These are phyloP conservation scores for Nestor notabilis DNA, from an alignment of 2,113 vertebrate species.

Conservation along the genomic window DNA sequence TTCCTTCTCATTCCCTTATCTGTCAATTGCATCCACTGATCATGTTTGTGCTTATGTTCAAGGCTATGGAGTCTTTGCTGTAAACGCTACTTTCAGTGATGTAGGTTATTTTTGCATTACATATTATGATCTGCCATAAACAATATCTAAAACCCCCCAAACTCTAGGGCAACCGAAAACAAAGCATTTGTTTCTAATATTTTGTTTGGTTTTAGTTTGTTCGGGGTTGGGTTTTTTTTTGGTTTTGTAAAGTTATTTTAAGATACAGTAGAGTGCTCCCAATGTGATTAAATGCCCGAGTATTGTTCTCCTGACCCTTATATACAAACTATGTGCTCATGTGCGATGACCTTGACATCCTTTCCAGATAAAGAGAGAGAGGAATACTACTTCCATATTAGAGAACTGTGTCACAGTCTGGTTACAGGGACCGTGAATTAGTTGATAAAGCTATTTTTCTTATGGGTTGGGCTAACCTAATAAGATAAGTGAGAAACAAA, in stretches of 20 bases:
- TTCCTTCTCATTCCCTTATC: neutral
- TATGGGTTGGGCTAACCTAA: neutral
- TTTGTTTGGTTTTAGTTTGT: neutral
- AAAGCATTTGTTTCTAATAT: neutral
- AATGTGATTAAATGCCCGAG: neutral
- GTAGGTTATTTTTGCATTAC: neutral
- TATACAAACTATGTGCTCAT: neutral
- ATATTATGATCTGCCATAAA: neutral
- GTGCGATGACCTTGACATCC: neutral
- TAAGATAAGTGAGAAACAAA: neutral
- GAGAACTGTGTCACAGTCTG: neutral
- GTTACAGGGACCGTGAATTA: neutral
- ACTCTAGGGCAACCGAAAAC: neutral
- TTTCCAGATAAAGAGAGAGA: neutral
- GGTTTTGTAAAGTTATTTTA: neutral
- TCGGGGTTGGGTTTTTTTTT: no score
- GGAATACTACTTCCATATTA: neutral
- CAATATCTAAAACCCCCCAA: neutral
- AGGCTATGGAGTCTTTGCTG: neutral
- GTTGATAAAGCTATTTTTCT: neutral
- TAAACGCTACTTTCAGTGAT: neutral
- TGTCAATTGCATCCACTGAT: neutral
- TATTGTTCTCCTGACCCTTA: neutral
- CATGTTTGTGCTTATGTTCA: neutral
- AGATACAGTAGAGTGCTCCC: neutral